Conservation (phyloP, 2,888 invertebrate genomes). For the Megalurothrips usitatus region DNA sequence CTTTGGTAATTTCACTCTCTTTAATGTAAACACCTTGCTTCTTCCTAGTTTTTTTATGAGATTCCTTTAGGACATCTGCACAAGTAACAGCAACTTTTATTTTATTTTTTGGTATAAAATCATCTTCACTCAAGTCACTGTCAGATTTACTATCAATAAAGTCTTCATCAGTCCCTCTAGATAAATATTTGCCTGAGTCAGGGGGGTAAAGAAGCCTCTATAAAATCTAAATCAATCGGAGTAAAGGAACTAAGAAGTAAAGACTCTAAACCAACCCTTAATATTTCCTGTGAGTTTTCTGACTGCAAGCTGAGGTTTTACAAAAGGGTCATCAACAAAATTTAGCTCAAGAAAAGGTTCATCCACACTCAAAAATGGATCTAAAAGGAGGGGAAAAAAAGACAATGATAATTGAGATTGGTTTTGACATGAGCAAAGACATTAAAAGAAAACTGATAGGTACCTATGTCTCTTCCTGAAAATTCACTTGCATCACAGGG, state of each 20-base stretch:
- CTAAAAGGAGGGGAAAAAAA: not conserved
- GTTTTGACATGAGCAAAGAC: not conserved
- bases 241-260: not conserved
- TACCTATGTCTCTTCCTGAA: not conserved
- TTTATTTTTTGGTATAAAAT: not conserved
- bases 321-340: not conserved
- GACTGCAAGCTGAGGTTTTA: not conserved
- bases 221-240: not conserved
- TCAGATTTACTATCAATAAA: not conserved
- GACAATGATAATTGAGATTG: not conserved
- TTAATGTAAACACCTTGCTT: conserved; percentile 1
- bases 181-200: not conserved
- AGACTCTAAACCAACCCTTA: not conserved
- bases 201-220: not conserved
- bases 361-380: not conserved
- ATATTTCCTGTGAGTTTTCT: not conserved
- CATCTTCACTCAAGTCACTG: conserved; percentile 1
- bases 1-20: not conserved
- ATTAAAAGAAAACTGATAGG: not conserved
- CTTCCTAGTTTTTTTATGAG: not conserved
- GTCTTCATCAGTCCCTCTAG: not conserved
- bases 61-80: not conserved
- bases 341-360: not conserved
- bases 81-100: not conserved
- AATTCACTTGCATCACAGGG: not conserved